phyloP scores from a whole-genome alignment of 2,113 vertebrate genomes.

The Dipodomys stephensi region DNA sequence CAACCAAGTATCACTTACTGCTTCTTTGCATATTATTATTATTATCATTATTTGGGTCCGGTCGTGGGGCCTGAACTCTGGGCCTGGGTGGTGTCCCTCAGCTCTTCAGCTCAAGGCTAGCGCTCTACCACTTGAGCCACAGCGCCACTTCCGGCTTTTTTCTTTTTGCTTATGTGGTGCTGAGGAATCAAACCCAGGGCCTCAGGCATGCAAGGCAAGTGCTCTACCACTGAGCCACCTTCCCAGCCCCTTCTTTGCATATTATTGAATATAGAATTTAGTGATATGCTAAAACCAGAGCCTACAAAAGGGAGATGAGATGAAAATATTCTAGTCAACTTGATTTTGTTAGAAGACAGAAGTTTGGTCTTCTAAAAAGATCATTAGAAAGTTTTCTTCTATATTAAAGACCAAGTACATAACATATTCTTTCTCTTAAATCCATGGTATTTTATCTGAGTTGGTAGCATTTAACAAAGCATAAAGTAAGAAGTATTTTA shows the following conservation, averaged over 20 bases:
- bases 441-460: neutral
- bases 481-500: neutral
- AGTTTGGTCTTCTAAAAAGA: neutral
- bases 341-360: constrained; percentile 28
- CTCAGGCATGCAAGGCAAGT: too few species aligned
- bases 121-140: too few species aligned
- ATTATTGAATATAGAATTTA: neutral
- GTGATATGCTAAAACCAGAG: neutral
- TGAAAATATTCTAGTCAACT: neutral
- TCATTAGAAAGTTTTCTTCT: neutral
- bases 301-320: neutral
- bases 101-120: too few species aligned
- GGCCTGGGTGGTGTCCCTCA: too few species aligned
- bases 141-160: too few species aligned
- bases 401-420: neutral
- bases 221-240: too few species aligned
- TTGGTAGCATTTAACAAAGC: neutral
- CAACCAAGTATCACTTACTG: neutral
- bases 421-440: neutral
- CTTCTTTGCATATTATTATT: neutral
- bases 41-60: too few species aligned
- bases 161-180: too few species aligned
- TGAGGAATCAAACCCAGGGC: too few species aligned
- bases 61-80: too few species aligned
- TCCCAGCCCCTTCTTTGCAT: neutral